Evolutionary conservation across 2,797 vertebrate species (phyloP), one percentile per base, ranked within the genome.

Genomic region (Peromyscus melanophrys): DNA sequence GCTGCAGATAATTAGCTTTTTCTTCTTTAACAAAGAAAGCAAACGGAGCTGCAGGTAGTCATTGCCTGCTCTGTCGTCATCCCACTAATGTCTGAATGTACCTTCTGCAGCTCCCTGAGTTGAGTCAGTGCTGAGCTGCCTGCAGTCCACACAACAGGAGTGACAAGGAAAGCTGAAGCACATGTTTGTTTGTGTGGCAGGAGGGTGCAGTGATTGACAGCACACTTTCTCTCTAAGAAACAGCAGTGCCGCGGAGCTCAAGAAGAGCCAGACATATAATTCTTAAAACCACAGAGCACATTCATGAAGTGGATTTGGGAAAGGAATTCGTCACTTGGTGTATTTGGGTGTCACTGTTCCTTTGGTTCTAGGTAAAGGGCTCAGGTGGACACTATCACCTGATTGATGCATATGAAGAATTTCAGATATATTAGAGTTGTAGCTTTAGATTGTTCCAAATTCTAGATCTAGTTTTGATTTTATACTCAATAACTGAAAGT

Each of bases 1-100:
- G 96, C 97, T 98, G 94, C 96, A 97, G 95, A 97, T 98, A 98
- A 98, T 98, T 98, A 97, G 95, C 93, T 97, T 98, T 98, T 97
- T 98, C 89, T 97, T 98, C 65, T n/a, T 98, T 97, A 98, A 97
- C 94, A 98, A 98, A 98, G 98, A 98, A 97, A 97, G 91, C 95
- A 98, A 98, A 97, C 95, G 96, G 94, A 98, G 89, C 97, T 59
- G 57, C 96, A 97, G 96, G 96, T 90, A 89, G 97, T 92, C 73
- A 77, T 97, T 98, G 94, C 92, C 80, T 98, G 97, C 96, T 97
- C 89, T 98, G 96, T 98, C 97, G 97, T 93, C 93, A 52, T 98
- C 0, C 92, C 98, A 97, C 97, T 98, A 98, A 98, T 97, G 96
- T 97, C 97, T 96, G 57, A 97, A 96, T 98, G 98, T 98, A 98